These are phyloP conservation scores for Calliopum simillimum DNA, from an alignment of 2,888 invertebrate species.

Conservation along the genomic window DNA sequence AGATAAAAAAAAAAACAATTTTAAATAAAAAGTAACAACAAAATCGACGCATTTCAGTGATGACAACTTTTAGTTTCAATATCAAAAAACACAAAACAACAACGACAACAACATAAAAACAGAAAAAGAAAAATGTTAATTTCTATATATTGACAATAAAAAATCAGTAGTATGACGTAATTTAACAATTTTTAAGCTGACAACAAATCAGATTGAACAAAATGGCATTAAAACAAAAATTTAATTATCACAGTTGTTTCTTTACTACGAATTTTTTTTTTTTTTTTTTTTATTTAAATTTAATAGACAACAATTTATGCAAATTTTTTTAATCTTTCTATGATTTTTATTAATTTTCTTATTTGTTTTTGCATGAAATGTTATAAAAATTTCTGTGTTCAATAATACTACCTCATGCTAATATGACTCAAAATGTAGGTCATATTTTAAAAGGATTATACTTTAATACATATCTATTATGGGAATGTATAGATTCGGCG, in stretches of 20 bases:
- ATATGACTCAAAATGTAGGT: too few species aligned
- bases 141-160: not conserved
- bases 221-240: not conserved
- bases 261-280: not conserved
- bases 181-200: not conserved
- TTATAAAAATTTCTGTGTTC: too few species aligned
- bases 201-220: not conserved
- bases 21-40: not conserved
- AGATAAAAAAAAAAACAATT: not conserved
- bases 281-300: not conserved
- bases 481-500: too few species aligned
- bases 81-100: not conserved
- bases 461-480: too few species aligned
- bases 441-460: too few species aligned
- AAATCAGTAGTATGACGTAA: conserved; percentile 9
- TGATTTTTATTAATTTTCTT: too few species aligned
- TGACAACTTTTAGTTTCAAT: conserved; percentile 31
- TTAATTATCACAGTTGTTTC: not conserved
- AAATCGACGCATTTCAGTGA: conserved; percentile 17
- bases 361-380: too few species aligned
- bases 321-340: conserved; percentile 1
- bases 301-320: not conserved
- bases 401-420: too few species aligned
- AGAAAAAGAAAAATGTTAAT: conserved; percentile 18
- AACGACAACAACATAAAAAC: not conserved